Evolutionary conservation across 2,888 invertebrate genomes (phyloP).

Genomic region (Clunio marinus): DNA sequence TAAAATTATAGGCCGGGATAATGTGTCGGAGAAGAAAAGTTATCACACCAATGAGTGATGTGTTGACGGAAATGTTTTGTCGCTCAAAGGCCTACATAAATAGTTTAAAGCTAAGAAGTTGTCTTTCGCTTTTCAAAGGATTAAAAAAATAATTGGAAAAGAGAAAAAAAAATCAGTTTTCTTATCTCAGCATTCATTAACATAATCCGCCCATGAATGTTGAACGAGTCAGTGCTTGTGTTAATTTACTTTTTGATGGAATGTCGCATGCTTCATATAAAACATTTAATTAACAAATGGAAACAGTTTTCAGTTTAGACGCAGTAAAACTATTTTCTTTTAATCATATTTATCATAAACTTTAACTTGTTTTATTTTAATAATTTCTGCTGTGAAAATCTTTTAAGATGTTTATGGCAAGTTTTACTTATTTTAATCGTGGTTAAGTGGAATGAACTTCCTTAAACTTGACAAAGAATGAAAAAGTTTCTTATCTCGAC

Average conservation of each 20-base stretch:
- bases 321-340: background rate
- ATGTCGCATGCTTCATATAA: background rate
- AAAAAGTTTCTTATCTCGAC: too few relatives aligned
- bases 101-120: background rate
- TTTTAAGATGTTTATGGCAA: too few relatives aligned
- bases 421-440: too few relatives aligned
- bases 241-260: too few relatives aligned
- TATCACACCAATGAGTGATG: background rate
- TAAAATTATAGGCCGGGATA: background rate
- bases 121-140: background rate
- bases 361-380: background rate
- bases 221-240: too few relatives aligned
- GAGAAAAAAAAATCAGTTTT: background rate
- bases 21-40: background rate
- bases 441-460: too few relatives aligned
- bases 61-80: background rate
- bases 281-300: background rate
- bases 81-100: too few relatives aligned
- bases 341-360: background rate
- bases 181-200: background rate
- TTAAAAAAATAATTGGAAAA: background rate
- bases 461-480: too few relatives aligned
- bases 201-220: background rate
- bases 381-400: too few relatives aligned
- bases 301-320: background rate